phyloP scores from a whole-genome alignment of 2,888 invertebrate genomes.

The Caenorhabditis sp. region DNA sequence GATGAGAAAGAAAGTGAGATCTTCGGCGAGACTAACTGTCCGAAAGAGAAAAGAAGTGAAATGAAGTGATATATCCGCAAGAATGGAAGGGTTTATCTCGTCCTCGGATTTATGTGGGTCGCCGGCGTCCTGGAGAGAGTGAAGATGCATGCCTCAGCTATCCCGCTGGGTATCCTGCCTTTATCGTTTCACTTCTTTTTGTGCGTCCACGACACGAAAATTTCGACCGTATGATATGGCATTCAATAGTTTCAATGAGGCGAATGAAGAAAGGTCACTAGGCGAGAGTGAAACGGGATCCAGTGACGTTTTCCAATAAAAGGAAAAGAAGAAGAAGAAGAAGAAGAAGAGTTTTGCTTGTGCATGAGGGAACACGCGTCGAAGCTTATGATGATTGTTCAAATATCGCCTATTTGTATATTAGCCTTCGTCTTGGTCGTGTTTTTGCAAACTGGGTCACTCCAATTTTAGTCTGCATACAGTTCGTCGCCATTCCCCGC shows the following conservation, averaged over 20 bases:
- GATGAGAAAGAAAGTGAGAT: conserved; percentile 59
- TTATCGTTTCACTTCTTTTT: conserved; percentile 47
- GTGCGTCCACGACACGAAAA: neutral
- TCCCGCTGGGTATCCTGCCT: conserved; percentile 54
- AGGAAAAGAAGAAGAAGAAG: neutral
- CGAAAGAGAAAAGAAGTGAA: conserved; percentile 18
- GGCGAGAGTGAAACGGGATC: too few species aligned
- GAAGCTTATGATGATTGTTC: conserved; percentile 15
- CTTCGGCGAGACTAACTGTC: neutral
- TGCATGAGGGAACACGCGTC: neutral
- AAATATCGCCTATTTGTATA: conserved; percentile 39
- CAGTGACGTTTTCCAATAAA: too few species aligned
- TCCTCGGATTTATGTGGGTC: conserved; percentile 54
- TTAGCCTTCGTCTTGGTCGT: conserved; percentile 31
- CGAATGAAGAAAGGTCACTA: conserved; percentile 36
- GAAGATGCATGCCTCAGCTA: conserved; percentile 30
- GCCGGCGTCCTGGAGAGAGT: conserved; percentile 50
- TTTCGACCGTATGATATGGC: conserved; percentile 28
- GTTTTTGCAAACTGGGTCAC: conserved; percentile 52
- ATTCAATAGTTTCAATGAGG: conserved; percentile 46
- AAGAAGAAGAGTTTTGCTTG: neutral
- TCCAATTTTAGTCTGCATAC: conserved; percentile 53
- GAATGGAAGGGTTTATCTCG: conserved; percentile 51
- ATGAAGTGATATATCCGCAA: conserved; percentile 61
- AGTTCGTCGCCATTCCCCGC: conserved; percentile 3